phyloP scores from a whole-genome alignment of 2,113 vertebrate species.

The Conger conger region DNA sequence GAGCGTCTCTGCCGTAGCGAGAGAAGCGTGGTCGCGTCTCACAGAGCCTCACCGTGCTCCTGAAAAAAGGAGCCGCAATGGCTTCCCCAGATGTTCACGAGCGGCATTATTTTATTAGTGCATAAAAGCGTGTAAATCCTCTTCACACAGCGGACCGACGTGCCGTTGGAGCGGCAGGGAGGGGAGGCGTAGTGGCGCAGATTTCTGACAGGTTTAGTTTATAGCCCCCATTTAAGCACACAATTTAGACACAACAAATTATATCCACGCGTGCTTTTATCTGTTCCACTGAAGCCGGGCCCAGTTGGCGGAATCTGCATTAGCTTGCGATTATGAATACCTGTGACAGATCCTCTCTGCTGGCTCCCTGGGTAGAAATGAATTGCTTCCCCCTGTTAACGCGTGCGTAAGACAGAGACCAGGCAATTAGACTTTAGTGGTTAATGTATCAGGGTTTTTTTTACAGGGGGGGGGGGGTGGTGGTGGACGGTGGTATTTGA shows the following conservation, averaged over 20 bases:
- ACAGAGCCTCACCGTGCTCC: constrained; percentile 48
- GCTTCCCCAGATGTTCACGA: constrained; percentile 62
- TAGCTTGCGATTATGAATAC: constrained; percentile 40
- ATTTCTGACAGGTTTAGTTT: constrained; percentile 52
- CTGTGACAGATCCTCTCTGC: constrained; percentile 41
- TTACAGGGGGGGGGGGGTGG: neutral
- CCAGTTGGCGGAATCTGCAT: constrained; percentile 43
- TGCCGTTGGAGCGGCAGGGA: neutral
- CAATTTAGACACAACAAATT: constrained; percentile 45
- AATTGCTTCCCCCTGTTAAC: constrained; percentile 43
- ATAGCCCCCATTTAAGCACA: constrained; percentile 45
- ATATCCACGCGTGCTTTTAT: constrained; percentile 42
- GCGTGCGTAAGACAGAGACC: constrained; percentile 39
- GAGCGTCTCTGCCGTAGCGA: constrained; percentile 54
- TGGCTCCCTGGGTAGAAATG: constrained; percentile 34
- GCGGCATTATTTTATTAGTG: constrained; percentile 55
- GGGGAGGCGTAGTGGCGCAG: neutral
- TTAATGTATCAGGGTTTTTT: constrained; percentile 43
- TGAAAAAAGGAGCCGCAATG: constrained; percentile 55
- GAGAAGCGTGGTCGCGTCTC: constrained; percentile 49
- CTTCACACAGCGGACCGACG: constrained; percentile 41
- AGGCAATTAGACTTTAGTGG: constrained; percentile 52
- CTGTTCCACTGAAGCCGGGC: constrained; percentile 34
- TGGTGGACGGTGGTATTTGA: neutral
- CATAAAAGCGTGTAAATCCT: constrained; percentile 49